These are phyloP conservation scores for Mionectes macconnelli DNA, from an alignment of 2,113 vertebrate genomes.

Conservation along the genomic window DNA sequence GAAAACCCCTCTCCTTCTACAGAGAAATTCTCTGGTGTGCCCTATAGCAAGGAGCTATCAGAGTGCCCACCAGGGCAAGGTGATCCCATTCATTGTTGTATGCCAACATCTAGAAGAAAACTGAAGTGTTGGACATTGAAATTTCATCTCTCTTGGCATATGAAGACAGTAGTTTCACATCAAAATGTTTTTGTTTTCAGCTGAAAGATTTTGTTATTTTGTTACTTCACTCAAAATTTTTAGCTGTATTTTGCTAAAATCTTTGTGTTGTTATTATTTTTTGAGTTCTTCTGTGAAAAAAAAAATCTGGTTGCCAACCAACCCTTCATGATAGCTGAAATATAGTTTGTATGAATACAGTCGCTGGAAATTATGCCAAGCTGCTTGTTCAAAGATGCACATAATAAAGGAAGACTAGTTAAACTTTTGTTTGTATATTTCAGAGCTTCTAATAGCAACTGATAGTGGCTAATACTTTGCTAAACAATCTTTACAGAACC, in stretches of 20 bases:
- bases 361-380: not conserved
- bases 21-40: not conserved
- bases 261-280: not conserved
- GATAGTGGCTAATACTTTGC: not conserved
- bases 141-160: not conserved
- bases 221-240: not conserved
- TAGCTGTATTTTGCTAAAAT: not conserved
- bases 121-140: not conserved
- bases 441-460: not conserved
- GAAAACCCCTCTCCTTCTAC: not conserved
- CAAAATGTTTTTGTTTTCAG: not conserved
- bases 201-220: not conserved
- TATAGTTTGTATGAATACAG: not conserved
- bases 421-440: not conserved
- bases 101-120: not conserved
- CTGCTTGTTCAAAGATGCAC: not conserved
- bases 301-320: not conserved
- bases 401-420: not conserved
- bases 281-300: not conserved
- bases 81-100: fast-evolving
- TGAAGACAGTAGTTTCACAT: not conserved
- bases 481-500: not conserved
- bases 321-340: not conserved
- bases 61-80: not conserved
- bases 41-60: not conserved